Base-by-base conservation (phyloP, 2,113 vertebrate genomes). In the Furnarius figulus region DNA sequence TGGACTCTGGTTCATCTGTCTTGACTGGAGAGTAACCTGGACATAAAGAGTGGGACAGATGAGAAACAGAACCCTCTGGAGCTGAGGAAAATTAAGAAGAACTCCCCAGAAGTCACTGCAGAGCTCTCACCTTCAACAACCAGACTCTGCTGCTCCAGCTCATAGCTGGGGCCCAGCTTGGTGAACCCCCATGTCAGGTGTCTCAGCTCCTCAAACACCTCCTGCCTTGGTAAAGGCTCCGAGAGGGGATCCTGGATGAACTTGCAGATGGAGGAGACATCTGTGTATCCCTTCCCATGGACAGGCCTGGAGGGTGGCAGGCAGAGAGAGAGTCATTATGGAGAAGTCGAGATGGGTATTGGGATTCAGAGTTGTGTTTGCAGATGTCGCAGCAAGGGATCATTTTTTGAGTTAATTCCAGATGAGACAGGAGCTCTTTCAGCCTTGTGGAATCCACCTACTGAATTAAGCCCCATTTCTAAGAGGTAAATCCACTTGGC, bases 61-160 rank as follows among this genome's bases (percentile, higher is more conserved):
- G 76, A 92, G 68, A 31, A 71, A 58, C 8, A 8, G 10, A 35
- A 37, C 1, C 0, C 17, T 56, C 47, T 50, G 8, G 31, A 62
- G 20, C 11, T 10, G 61, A 80, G 47, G 27, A 47, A 73, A 59
- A 30, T 12, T 21, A 37, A 12, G 16, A 16, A 65, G 19, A 4
- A 12, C 30, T 58, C 14, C 31, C 12, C 13, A 31, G 33, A 49
- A 71, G 35, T 28, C 19, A 14, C 19, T 12, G 4, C 14, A 12
- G 12, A 33, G 21, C n/a, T 24, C 97, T 98, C 85, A 98, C 98
- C 97, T 82, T 98, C 96, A 42, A 98, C 96, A 16, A 72, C 18
- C 70, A 98, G 37, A 28, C 98, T 98, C 33, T 84, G 70, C 30
- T 85, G 52, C 52, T 98, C 97, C 80, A 98, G 85, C 13, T 95